Evolutionary conservation across 2,888 invertebrate genomes (phyloP).

Genomic region (Neoaliturus tenellus): DNA sequence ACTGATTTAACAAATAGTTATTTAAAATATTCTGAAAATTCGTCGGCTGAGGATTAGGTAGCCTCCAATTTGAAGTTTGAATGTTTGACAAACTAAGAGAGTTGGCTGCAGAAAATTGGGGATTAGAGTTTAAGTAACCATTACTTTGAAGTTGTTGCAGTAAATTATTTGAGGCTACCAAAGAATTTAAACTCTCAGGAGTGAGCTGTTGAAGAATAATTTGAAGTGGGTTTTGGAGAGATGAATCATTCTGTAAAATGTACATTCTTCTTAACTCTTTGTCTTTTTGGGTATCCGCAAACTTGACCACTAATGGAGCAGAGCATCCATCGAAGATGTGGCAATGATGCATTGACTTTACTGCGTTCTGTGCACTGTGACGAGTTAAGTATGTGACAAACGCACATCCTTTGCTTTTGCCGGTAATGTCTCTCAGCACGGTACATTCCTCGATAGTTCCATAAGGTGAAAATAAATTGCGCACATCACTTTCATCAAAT

Average conservation of each 20-base stretch:
- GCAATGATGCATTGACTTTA: conserved; percentile 98
- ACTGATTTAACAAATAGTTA: neutral
- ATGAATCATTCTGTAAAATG: conserved; percentile 93
- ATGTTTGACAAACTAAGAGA: neutral
- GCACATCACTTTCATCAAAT: conserved; percentile 95
- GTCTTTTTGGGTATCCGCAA: conserved; percentile 99
- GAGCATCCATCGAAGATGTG: conserved; percentile 99
- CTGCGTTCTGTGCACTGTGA: conserved; percentile 98
- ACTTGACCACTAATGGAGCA: conserved; percentile 98
- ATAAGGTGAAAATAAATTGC: conserved; percentile 93
- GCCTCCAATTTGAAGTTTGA: neutral
- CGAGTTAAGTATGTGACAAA: conserved; percentile 99
- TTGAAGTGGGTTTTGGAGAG: conserved; percentile 69
- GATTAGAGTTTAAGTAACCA: neutral
- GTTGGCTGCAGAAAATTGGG: neutral
- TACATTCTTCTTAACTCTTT: conserved; percentile 98
- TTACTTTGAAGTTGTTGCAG: conserved; percentile 4
- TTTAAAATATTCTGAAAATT: neutral
- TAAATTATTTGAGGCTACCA: neutral
- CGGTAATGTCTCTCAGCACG: conserved; percentile 95
- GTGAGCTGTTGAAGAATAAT: conserved; percentile 13
- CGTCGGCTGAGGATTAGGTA: neutral
- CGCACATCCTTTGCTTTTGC: conserved; percentile 98
- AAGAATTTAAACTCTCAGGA: neutral
- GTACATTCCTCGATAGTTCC: conserved; percentile 99